These are phyloP conservation scores for Synergus japonicus DNA, from an alignment of 2,888 invertebrate species.

Conservation along the genomic window DNA sequence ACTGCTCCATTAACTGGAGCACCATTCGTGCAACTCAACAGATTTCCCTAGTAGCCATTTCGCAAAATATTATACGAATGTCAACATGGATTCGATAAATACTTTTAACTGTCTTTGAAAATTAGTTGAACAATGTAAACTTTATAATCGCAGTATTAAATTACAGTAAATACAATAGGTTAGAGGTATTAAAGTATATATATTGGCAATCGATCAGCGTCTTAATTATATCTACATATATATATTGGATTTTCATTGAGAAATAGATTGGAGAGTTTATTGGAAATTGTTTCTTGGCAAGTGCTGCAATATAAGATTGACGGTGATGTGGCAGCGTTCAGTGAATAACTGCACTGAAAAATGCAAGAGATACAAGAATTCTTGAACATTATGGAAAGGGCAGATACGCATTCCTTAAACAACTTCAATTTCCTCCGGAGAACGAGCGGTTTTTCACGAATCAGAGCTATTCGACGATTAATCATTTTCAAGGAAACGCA, in stretches of 20 bases:
- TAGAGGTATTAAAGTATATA: neutral
- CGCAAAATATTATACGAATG: neutral
- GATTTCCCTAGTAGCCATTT: slow-evolving; percentile 4
- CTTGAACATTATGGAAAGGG: slow-evolving; percentile 19
- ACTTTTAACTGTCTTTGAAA: neutral
- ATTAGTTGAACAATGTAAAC: too few relatives aligned
- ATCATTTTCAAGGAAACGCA: slow-evolving; percentile 63
- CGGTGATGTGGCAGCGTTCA: slow-evolving; percentile 8
- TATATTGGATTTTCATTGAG: slow-evolving; percentile 4
- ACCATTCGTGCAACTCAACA: slow-evolving; percentile 24
- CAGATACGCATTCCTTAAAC: slow-evolving; percentile 9
- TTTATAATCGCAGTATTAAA: neutral
- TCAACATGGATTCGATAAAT: slow-evolving; percentile 3
- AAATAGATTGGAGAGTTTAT: slow-evolving; percentile 19
- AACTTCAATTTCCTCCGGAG: neutral
- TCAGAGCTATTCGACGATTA: slow-evolving; percentile 57
- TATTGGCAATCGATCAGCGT: neutral
- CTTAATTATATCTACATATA: too few relatives aligned
- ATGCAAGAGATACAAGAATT: neutral
- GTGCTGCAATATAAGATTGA: slow-evolving; percentile 1
- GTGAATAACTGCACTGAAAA: slow-evolving; percentile 12
- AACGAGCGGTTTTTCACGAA: neutral
- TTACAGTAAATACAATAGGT: neutral
- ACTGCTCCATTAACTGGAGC: slow-evolving; percentile 25
- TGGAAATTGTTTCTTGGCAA: slow-evolving; percentile 21